Evolutionary conservation across 2,113 vertebrate genomes (phyloP), one percentile per base, ranked within the genome.

Genomic region (Morone saxatilis): DNA sequence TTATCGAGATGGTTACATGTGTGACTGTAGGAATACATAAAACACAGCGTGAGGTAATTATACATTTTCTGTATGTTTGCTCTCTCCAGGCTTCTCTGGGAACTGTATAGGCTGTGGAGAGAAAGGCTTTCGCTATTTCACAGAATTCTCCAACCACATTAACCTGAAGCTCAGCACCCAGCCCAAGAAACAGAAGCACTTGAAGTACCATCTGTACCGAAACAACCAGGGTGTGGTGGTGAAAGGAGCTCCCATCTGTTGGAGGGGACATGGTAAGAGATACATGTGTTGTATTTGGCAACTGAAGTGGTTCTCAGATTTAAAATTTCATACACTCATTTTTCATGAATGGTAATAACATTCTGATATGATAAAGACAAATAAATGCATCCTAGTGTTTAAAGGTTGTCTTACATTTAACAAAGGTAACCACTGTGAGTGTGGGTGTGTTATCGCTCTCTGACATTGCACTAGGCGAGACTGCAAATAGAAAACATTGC

Each of bases 121-220:
- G 92, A 99, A 97, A 88, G 98, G 97, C 45, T 99, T 99, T 90
- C 98, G 97, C 50, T 99, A 99, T 93, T 99, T 99, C 95, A 99
- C 98, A 0, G 98, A 99, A 83, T 99, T 99, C 91, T 97, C 97
- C 90, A 96, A 97, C 92, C 98, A 99, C 93, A 99, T 99, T 86
- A 99, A 99, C 90, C 96, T 99, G 84, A 99, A 98, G 94, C 92
- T 99, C 91, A 96, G 94, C 91, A 97, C 97, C 5, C 98, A 99
- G 94, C 98, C 98, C 79, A 99, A 99, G 95, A 99, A 99, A 93
- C 98, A 99, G 96, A 99, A 99, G 94, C 97, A 98, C 95, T 94
- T 99, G 91, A 99, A 98, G 93, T 98, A 96, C 90, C 96, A 96
- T 91, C 96, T 99, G 90, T 93, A 97, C 86, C 95, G 96, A 75